Evolutionary conservation across 2,888 invertebrate species (phyloP), one percentile per base, ranked within the genome.

Genomic region (Gandaritis pyraliata): DNA sequence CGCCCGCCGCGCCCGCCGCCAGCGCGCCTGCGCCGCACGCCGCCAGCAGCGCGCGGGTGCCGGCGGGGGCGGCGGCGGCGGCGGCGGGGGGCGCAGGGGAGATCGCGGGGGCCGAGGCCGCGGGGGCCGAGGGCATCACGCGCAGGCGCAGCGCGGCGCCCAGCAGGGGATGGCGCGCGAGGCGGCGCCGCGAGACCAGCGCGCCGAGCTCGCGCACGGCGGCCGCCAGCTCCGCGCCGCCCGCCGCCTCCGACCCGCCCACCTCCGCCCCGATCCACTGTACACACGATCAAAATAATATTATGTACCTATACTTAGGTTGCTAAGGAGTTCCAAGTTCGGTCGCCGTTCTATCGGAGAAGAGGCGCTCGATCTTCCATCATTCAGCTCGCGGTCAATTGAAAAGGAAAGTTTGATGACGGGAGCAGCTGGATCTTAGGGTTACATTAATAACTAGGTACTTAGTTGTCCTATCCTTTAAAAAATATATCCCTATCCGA

Each of bases 211-310:
- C 86, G 64, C 88, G 87, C 72, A 88, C 81, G 23, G 86, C 88
- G 6, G 77, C 81, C 50, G 78, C 81, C 52, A 87, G 78, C 29
- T 83, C 81, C 41, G 72, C 75, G n/a, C 75, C 81, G 33, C 78
- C 79, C 36, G 69, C 72, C 2, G 75, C 80, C 8, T 77, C 78
- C 23, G 79, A 82, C 10, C 33, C 72, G 46, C 84, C 87, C 48
- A 85, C 86, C 53, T 89, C 90, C 58, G 87, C 87, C 1, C 89
- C 88, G 64, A 84, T 85, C 90, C 90, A 90, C 90, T 90, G 23
- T n/a, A n/a, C n/a, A n/a, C n/a, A n/a, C n/a, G n/a, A n/a, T n/a
- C n/a, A n/a, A n/a, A n/a, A n/a, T n/a, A n/a, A n/a, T n/a, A n/a
- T n/a, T n/a, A n/a, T n/a, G n/a, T n/a, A n/a, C n/a, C n/a, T n/a